Evolutionary conservation across 1,140 invertebrate genomes (phyloP), one percentile per base, ranked within the genome.

Genomic region (Panagrolaimus sp.): DNA sequence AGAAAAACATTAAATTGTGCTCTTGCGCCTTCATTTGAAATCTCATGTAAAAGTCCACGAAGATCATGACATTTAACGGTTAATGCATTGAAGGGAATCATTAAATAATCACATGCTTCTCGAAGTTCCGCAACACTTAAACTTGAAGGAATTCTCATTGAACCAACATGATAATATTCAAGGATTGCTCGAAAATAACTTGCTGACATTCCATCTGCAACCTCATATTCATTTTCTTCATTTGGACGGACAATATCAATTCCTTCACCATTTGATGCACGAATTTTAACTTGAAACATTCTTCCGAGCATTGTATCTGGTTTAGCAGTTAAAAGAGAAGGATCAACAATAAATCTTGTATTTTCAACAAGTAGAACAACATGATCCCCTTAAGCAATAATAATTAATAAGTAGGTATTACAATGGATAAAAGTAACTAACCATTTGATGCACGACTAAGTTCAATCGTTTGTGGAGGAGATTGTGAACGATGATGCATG

Each of bases 71-170:
- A 98, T 83, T 94, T 91, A 44, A 99, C 90, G 43, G 95, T 98
- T 63, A 89, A 89, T 2, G 94, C 91, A 86, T 96, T 93, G 84
- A 99, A 99, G 21, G 96, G 96, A 78, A 99, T 90, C 1, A 99
- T 88, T 38, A 99, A 86, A 84, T 99, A 99, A 85, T 99, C 96
- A 83, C 96, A 99, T 26, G 96, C 96, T 85, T 99, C 96, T 64
- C 94, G 86, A 45, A 99, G 84, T 85, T 98, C 96, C 81, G 94
- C 91, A 14, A 96, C 91, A 4, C 90, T 89, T 4, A 94, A 90
- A 58, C 88, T 89, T 14, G 88, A 88, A 0, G 93, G 93, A 83
- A 93, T 94, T 38, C 91, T 87, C 73, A 97, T 92, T 2, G 90
- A 85, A 14, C 92, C 93, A 55, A 89, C 89, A 72, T 92, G 90